Percentiles rank a stretch among this genome's conserved stretches.
Evolutionary conservation across 2,113 vertebrate species (phyloP).

Genomic region (Scartelaos histophorus): DNA sequence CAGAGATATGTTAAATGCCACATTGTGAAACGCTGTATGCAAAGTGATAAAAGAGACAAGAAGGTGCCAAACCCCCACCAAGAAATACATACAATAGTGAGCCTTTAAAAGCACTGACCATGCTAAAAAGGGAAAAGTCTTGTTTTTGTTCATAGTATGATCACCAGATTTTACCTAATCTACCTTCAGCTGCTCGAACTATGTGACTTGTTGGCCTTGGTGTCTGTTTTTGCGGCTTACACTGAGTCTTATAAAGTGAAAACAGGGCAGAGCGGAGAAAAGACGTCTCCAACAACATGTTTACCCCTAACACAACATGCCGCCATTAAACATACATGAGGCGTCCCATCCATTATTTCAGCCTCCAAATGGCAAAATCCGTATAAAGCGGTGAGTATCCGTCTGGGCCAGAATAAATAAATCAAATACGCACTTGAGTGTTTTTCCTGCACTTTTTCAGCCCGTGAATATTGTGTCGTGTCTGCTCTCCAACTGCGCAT

Average conservation of each 20-base stretch:
- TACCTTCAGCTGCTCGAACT: background rate
- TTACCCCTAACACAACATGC: constrained; percentile 82
- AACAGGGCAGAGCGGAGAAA: constrained; percentile 77
- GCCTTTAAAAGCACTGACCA: background rate
- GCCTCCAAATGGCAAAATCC: constrained; percentile 82
- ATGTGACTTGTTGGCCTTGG: constrained; percentile 66
- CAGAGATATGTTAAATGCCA: too few relatives aligned
- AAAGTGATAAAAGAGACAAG: too few relatives aligned
- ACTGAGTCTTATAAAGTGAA: constrained; percentile 68
- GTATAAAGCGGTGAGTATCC: constrained; percentile 78
- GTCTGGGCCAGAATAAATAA: constrained; percentile 84
- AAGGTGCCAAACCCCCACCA: too few relatives aligned
- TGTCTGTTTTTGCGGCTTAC: constrained; percentile 64
- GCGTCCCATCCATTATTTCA: constrained; percentile 81
- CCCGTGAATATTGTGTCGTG: constrained; percentile 51
- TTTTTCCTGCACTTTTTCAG: constrained; percentile 75
- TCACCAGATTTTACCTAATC: background rate
- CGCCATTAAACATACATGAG: constrained; percentile 82
- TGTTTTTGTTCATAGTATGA: background rate
- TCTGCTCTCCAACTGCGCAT: constrained; percentile 71
- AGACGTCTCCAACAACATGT: constrained; percentile 82
- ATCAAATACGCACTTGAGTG: constrained; percentile 79
- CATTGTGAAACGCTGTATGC: too few relatives aligned
- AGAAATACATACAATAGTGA: too few relatives aligned
- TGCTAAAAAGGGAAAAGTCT: background rate